Evolutionary conservation across 2,888 invertebrate genomes (phyloP).

Genomic region (Arrhopalites spinosus): DNA sequence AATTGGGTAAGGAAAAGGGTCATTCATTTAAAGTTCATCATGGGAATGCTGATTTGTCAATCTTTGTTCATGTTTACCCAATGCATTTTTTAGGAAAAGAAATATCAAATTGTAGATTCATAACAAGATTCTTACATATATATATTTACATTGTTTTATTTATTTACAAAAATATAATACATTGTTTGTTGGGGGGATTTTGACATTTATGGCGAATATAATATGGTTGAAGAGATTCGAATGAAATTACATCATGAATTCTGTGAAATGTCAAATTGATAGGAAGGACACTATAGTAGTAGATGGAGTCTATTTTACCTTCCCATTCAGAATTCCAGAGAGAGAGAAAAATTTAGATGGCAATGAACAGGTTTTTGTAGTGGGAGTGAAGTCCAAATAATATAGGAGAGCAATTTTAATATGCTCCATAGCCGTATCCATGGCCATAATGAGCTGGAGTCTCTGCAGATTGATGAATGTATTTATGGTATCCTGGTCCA

Average conservation of each 20-base stretch:
- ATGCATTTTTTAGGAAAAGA: background rate
- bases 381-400: background rate
- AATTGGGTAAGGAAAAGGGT: too few species aligned
- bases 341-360: background rate
- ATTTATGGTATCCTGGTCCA: constrained; percentile 49
- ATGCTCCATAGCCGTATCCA: constrained; percentile 23
- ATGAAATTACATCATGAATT: too few species aligned
- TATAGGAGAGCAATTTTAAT: background rate
- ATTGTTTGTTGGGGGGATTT: background rate
- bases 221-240: too few species aligned
- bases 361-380: background rate
- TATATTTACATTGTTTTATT: background rate
- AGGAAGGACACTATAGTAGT: too few species aligned
- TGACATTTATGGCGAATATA: too few species aligned
- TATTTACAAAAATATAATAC: background rate
- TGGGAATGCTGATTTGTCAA: too few species aligned
- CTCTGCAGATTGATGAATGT: constrained; percentile 47
- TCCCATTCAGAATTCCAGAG: background rate
- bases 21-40: too few species aligned
- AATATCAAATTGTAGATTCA: background rate
- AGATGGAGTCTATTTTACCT: background rate
- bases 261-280: too few species aligned
- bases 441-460: constrained; percentile 32
- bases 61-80: too few species aligned
- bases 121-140: background rate